Base-by-base conservation (phyloP, 2,113 vertebrate genomes). In the Macrotis lagotis region DNA sequence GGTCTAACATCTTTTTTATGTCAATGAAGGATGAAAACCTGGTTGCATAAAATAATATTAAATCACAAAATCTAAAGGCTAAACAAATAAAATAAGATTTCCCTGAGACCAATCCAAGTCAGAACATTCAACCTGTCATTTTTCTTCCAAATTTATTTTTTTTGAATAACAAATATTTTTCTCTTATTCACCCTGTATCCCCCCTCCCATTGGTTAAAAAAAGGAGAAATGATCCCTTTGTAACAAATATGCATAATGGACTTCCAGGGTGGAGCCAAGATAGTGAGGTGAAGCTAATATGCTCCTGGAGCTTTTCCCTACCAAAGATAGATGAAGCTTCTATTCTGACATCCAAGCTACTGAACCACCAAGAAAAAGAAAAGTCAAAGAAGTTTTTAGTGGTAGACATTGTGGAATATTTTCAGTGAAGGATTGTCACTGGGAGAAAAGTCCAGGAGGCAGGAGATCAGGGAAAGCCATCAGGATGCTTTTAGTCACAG, bases 61-160 rank as follows among this genome's bases (percentile, higher is more conserved):
- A 74, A 48, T 91, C 93, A 55, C 31, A 49, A 88, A 91, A 88
- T 91, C 93, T 88, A 88, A 96, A 94, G 59, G 66, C 90, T 49
- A 94, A 91, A 90, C 31, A 25, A 88, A 50, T 91, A 55, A 48
- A 44, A 74, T 50, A 1, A 2, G 52, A 89, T 91, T 44, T n/a
- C 92, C 89, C 90, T 3, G 0, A 55, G 96, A 91, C 95, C 92
- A 93, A 89, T 49, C 50, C 22, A 3, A 95, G 92, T 94, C 8
- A 0, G 96, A 91, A 44, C n/a, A 44, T 44, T 83, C n/a, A 44
- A n/a, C 37, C 2, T 83, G 66, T 83, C 66, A 83, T 83, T 83
- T 83, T 44, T 44, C 66, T 83, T 44, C n/a, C 66, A 83, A 44
- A 83, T 44, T 9, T 83, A 66, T 66, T 66, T 66, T 53, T 31